phyloP scores from a whole-genome alignment of 2,113 vertebrate species.

The Columba janthina region DNA sequence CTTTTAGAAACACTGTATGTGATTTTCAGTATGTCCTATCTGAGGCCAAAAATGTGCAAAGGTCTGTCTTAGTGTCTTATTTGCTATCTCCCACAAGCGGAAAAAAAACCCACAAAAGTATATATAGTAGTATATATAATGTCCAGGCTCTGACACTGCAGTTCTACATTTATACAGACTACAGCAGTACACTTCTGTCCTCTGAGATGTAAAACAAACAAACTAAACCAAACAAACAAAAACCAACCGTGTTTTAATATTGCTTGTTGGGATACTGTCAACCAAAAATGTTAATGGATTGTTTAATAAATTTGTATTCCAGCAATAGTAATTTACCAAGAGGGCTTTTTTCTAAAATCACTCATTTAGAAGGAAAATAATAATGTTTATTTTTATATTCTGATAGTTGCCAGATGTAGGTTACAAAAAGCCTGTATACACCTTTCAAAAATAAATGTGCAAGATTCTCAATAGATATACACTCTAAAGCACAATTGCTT shows the following conservation, averaged over 20 bases:
- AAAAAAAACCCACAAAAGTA: neutral
- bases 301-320: neutral
- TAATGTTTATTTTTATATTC: neutral
- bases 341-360: neutral
- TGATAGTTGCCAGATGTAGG: neutral
- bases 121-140: neutral
- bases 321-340: neutral
- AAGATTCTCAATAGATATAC: neutral
- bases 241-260: neutral
- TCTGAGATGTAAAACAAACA: neutral
- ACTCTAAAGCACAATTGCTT: neutral
- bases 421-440: neutral
- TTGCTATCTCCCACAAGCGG: neutral
- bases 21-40: neutral
- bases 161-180: neutral
- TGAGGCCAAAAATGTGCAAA: neutral
- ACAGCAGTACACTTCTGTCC: neutral
- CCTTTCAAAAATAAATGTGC: neutral
- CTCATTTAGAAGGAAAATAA: neutral
- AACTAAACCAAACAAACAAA: neutral
- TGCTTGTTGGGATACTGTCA: neutral
- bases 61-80: neutral
- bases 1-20: neutral
- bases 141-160: neutral
- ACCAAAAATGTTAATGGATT: neutral